These are phyloP conservation scores for Crocidura indochinensis DNA, from an alignment of 2,797 vertebrate species.

Conservation along the genomic window DNA sequence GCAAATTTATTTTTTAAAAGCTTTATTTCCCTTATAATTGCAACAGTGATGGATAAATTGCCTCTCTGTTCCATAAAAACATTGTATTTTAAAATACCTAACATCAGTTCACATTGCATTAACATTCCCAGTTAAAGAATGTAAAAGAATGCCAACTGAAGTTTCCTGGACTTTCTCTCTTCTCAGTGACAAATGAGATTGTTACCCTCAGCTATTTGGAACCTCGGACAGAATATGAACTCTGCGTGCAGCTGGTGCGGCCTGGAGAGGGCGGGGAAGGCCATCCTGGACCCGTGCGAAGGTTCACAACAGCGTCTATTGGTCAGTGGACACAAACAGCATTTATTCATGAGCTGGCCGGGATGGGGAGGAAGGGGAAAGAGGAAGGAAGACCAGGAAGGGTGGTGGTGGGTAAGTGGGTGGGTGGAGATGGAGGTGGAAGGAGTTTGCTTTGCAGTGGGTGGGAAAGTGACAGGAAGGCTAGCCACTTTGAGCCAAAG, in stretches of 20 bases:
- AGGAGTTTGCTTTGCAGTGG: conserved; percentile 78
- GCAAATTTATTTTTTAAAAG: not conserved
- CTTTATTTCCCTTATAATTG: not conserved
- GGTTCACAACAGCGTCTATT: conserved; percentile 91
- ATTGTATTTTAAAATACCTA: conserved; percentile 47
- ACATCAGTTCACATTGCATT: conserved; percentile 28
- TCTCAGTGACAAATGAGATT: conserved; percentile 89
- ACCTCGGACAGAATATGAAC: conserved; percentile 93
- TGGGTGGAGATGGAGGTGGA: conserved; percentile 72
- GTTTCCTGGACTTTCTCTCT: conserved; percentile 75
- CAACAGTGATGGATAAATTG: not conserved
- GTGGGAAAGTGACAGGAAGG: conserved; percentile 84
- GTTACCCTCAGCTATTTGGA: conserved; percentile 92
- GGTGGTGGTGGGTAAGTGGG: conserved; percentile 80
- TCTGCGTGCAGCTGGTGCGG: conserved; percentile 92
- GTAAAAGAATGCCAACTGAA: conserved; percentile 22
- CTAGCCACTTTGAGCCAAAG: conserved; percentile 66
- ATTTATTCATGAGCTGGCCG: conserved; percentile 58
- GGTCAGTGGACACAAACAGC: conserved; percentile 87
- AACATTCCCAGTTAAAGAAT: conserved; percentile 24
- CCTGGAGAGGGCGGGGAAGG: conserved; percentile 92
- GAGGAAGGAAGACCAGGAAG: conserved; percentile 86
- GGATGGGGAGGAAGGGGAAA: conserved; percentile 73
- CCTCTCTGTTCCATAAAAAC: conserved; percentile 36
- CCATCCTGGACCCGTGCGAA: conserved; percentile 91